Percentiles rank a stretch among this genome's conserved stretches.
Evolutionary conservation across 2,797 vertebrate genomes (phyloP).

Genomic region (Mallotus villosus): DNA sequence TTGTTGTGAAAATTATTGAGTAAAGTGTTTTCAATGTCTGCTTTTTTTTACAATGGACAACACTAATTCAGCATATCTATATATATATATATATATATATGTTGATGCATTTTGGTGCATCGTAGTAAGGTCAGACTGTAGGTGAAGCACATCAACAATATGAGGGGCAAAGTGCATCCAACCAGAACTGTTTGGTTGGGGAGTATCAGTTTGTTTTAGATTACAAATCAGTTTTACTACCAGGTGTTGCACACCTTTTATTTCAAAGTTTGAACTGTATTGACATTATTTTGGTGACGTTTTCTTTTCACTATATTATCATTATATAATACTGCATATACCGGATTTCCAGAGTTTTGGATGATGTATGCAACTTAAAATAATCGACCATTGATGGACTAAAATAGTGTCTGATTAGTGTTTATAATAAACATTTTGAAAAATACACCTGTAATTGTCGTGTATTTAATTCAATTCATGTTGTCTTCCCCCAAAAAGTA

Average conservation of each 20-base stretch:
- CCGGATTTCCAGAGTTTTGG: not conserved
- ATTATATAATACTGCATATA: not conserved
- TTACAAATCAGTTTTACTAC: not conserved
- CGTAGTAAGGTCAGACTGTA: slow-evolving; percentile 47
- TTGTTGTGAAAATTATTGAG: no score
- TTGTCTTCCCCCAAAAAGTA: not conserved
- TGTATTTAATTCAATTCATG: not conserved
- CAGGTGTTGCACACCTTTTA: not conserved
- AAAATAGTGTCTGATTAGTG: slow-evolving; percentile 12
- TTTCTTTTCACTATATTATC: not conserved
- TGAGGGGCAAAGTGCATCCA: not conserved
- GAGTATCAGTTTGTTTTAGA: not conserved
- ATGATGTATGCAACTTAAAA: not conserved
- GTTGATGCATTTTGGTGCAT: slow-evolving; percentile 7
- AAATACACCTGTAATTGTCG: slow-evolving; percentile 6
- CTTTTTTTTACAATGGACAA: no score
- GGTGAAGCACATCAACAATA: slow-evolving; percentile 2
- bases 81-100: not conserved
- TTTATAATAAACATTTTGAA: slow-evolving; percentile 30
- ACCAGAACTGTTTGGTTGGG: slow-evolving; percentile 9
- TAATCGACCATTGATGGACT: not conserved
- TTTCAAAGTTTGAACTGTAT: not conserved
- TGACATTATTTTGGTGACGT: not conserved
- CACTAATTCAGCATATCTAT: not conserved
- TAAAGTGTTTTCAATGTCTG: no score